These are phyloP conservation scores for Rafetus swinhoei DNA, from an alignment of 2,113 vertebrate species.

Conservation along the genomic window DNA sequence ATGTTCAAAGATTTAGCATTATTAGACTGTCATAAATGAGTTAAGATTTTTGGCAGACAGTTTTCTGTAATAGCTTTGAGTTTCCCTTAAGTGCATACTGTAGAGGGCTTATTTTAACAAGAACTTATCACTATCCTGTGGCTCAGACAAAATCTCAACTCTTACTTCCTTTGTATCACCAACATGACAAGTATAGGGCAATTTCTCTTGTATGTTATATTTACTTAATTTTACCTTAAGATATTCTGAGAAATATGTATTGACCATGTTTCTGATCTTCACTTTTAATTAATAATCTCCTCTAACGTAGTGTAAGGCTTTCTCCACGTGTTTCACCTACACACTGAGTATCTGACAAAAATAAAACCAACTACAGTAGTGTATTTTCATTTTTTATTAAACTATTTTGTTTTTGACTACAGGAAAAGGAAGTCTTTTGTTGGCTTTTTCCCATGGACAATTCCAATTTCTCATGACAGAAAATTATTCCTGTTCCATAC, in stretches of 20 bases:
- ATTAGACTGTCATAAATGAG: slow-evolving; percentile 69
- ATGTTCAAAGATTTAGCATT: slow-evolving; percentile 59
- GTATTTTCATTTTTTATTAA: neutral
- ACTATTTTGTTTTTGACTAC: neutral
- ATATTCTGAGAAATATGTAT: neutral
- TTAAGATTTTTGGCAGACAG: slow-evolving; percentile 66
- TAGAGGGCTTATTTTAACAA: slow-evolving; percentile 59
- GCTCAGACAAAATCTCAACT: slow-evolving; percentile 43
- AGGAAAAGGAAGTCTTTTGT: slow-evolving; percentile 5
- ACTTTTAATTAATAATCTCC: neutral
- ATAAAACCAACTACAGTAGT: neutral
- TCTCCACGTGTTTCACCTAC: neutral
- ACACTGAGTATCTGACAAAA: neutral
- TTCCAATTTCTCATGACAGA: neutral
- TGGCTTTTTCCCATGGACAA: neutral
- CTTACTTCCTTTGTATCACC: slow-evolving; percentile 25
- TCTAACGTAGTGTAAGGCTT: neutral
- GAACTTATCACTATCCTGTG: slow-evolving; percentile 47
- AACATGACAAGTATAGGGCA: neutral
- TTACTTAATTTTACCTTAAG: neutral
- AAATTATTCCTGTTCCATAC: neutral
- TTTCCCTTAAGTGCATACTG: slow-evolving; percentile 59
- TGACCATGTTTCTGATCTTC: neutral
- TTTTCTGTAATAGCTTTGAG: slow-evolving; percentile 66
- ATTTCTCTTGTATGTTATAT: neutral